These are phyloP conservation scores for Drosophila navojoa DNA, from an alignment of 1,140 invertebrate genomes.

Conservation along the genomic window DNA sequence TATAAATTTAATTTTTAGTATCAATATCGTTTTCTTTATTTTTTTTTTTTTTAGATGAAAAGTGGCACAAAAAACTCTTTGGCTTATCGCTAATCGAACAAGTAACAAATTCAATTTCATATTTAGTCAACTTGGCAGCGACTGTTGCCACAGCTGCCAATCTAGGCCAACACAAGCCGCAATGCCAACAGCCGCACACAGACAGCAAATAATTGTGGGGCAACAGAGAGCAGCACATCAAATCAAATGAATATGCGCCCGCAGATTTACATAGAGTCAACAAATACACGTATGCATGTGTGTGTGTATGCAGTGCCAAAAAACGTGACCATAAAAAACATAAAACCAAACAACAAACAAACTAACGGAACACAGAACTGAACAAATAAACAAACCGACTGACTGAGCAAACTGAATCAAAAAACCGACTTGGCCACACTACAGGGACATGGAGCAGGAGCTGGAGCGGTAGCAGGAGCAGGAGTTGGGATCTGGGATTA, in stretches of 20 bases:
- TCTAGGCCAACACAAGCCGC: constrained; percentile 54
- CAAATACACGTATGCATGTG: not conserved
- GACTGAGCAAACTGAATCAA: constrained; percentile 52
- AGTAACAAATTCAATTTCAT: constrained; percentile 17
- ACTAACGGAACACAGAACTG: constrained; percentile 11
- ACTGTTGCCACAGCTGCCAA: constrained; percentile 29
- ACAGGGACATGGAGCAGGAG: not conserved
- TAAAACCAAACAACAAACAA: constrained; percentile 65
- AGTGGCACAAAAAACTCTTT: no score
- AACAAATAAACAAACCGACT: constrained; percentile 50
- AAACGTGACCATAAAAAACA: constrained; percentile 38
- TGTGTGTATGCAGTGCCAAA: not conserved
- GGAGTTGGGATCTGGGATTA: no score
- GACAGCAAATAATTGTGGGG: constrained; percentile 64
- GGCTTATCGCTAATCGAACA: not conserved
- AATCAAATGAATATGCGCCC: constrained; percentile 72
- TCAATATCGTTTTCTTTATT: no score
- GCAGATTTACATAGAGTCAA: constrained; percentile 54
- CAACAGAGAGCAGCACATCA: constrained; percentile 59
- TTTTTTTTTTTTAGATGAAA: no score
- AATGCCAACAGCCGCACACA: constrained; percentile 50
- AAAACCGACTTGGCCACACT: constrained; percentile 40
- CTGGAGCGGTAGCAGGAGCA: not conserved
- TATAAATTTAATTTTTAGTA: no score
- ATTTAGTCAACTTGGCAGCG: constrained; percentile 1